phyloP scores from a whole-genome alignment of 2,113 vertebrate genomes.

The Epinephelus moara region DNA sequence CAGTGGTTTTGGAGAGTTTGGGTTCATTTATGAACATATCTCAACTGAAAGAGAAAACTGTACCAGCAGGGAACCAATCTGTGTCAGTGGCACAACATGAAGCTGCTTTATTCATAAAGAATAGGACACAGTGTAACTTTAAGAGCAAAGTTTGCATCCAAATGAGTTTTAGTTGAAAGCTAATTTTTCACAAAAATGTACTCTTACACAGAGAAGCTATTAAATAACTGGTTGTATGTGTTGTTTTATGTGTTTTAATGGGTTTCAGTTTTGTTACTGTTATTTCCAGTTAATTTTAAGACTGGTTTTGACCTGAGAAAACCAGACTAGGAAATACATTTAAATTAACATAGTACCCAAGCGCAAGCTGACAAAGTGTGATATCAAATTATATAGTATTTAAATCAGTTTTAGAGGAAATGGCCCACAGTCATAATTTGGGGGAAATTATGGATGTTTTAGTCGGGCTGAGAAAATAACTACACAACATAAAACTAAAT shows the following conservation, averaged over 20 bases:
- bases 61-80: background rate
- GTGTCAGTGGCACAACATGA: constrained; percentile 4
- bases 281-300: background rate
- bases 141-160: background rate
- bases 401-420: too few species aligned
- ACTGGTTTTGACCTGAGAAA: background rate
- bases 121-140: background rate
- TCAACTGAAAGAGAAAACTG: background rate
- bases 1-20: background rate
- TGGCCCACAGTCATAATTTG: background rate
- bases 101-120: background rate
- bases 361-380: background rate
- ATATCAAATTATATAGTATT: too few species aligned
- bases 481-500: background rate
- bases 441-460: background rate
- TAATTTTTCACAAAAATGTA: background rate
- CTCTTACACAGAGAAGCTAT: background rate
- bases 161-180: background rate
- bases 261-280: background rate
- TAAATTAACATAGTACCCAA: too few species aligned
- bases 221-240: background rate
- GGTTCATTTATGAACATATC: background rate
- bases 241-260: background rate
- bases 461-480: background rate
- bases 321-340: too few species aligned